Base-by-base conservation (phyloP, 2,113 vertebrate species). In the Thalassoma bifasciatum region DNA sequence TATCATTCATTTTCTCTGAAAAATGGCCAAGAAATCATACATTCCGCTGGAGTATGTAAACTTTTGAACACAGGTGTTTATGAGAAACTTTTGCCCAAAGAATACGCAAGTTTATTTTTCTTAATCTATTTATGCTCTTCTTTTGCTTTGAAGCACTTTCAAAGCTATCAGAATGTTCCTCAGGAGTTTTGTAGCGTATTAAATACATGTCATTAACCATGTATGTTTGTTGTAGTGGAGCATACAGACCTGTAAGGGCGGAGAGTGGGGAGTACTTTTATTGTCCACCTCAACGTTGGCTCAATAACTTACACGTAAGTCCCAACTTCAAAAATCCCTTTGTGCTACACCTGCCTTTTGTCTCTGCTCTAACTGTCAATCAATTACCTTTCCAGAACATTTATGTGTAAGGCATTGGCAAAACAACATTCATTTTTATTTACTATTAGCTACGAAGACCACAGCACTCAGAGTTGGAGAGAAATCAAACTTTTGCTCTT, bases 281-380 rank as follows among this genome's bases (percentile, higher is more conserved):
- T 73, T 95, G 93, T 22, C 94, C 94, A 61, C 93, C 93, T 63
- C 94, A 94, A 37, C 91, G 93, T 26, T 94, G 94, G 94, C 83
- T 94, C 46, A 91, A 92, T 75, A 95, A 94, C 64, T 72, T 94
- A 72, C 86, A 93, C 36, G 95, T 95, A 82, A 84, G 92, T 84
- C 14, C 11, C 12, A 22, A 19, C 54, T 14, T 30, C 16, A 8
- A n/a, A 26, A 13, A 17, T 2, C 3, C 24, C 19, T 11, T 6
- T 10, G 21, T 11, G 4, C 22, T 66, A 23, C 13, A 10, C 44
- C 53, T 22, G 36, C 40, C 19, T 59, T 44, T 46, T 1, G 16
- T 19, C 17, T 19, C 44, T 30, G 30, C 38, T 51, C 49, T 21
- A 21, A 61, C 49, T 6, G 6, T 21, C 9, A 17, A 16, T 2